Conservation (phyloP, 1,140 invertebrate genomes). For the Cotesia chilonis region DNA sequence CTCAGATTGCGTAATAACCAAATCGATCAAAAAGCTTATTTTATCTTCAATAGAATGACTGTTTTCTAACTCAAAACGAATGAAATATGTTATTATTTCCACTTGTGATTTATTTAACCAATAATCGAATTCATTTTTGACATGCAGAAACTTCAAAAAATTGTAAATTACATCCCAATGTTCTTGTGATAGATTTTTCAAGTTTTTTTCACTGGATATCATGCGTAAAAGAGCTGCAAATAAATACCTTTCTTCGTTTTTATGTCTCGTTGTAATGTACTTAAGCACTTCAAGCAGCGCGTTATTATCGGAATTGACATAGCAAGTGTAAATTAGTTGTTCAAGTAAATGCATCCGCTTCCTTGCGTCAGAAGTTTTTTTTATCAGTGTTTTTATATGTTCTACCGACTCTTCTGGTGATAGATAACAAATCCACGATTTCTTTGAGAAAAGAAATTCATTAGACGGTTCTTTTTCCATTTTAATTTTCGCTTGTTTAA, state of each 20-base stretch:
- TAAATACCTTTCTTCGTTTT: constrained; percentile 47
- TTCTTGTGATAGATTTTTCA: background rate
- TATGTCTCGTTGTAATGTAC: constrained; percentile 47
- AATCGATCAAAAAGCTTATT: too few species aligned
- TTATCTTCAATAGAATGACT: too few species aligned
- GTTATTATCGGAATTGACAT: constrained; percentile 49
- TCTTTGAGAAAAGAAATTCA: background rate
- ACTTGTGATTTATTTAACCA: too few species aligned
- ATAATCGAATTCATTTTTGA: too few species aligned
- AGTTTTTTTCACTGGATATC: constrained; percentile 22
- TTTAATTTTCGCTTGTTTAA: constrained; percentile 46
- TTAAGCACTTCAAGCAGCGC: constrained; percentile 45
- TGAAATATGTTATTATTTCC: too few species aligned
- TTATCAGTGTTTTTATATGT: constrained; percentile 45
- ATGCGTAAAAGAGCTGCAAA: constrained; percentile 26
- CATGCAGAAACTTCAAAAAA: too few species aligned
- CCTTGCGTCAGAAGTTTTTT: constrained; percentile 17
- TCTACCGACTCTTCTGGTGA: constrained; percentile 44
- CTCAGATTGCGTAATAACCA: too few species aligned
- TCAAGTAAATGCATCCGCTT: constrained; percentile 34
- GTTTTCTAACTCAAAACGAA: too few species aligned
- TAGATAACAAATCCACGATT: constrained; percentile 53
- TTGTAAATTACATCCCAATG: too few species aligned
- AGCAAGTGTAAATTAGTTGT: constrained; percentile 50
- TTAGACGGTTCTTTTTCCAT: constrained; percentile 35